These are phyloP conservation scores for Calameuta filiformis DNA, from an alignment of 2,888 invertebrate species.

Conservation along the genomic window DNA sequence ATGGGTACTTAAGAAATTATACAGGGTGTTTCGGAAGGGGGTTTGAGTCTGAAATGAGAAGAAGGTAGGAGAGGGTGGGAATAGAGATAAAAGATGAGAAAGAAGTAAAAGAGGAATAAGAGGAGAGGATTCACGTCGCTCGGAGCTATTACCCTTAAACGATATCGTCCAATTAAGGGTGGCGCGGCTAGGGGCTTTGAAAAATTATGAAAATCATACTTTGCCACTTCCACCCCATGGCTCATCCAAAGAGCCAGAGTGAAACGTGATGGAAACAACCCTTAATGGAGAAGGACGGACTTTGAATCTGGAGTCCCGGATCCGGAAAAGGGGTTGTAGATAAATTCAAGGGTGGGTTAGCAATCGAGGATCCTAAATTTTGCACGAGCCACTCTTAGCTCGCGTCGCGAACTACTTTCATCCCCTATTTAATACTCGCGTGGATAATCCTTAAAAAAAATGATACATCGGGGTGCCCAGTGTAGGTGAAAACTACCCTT, in stretches of 20 bases:
- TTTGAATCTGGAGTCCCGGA: neutral
- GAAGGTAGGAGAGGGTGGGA: neutral
- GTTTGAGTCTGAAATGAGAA: neutral
- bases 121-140: conserved; percentile 10
- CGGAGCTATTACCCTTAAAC: conserved; percentile 32
- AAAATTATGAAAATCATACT: conserved; percentile 24
- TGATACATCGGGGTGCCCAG: conserved; percentile 8
- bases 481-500: conserved; percentile 12
- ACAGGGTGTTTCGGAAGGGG: neutral
- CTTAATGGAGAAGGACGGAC: conserved; percentile 11
- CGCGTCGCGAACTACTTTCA: conserved; percentile 7
- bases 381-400: neutral
- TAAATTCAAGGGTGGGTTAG: neutral
- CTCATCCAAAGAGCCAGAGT: neutral
- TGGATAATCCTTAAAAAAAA: neutral
- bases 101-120: neutral
- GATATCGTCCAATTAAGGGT: conserved; percentile 42
- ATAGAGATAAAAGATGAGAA: neutral
- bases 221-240: conserved; percentile 3
- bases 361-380: neutral
- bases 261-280: neutral
- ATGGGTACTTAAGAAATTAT: neutral
- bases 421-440: conserved; percentile 8
- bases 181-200: conserved; percentile 12
- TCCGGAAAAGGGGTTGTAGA: neutral